Conservation (phyloP, 2,797 vertebrate genomes). For the Lutjanus campechanus region DNA sequence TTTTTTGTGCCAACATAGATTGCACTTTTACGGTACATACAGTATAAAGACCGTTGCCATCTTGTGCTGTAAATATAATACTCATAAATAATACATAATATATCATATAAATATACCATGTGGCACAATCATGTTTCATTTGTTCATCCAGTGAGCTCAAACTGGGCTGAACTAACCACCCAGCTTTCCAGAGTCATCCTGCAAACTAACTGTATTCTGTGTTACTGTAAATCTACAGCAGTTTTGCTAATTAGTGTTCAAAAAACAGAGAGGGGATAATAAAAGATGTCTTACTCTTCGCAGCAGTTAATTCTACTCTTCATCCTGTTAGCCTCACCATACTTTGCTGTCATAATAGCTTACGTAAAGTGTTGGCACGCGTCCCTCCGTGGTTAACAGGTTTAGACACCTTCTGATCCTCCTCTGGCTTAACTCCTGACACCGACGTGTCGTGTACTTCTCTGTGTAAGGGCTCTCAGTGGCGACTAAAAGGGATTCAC, state of each 20-base stretch:
- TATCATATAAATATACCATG: too few species aligned
- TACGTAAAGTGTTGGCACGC: conserved; percentile 64
- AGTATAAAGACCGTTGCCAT: too few species aligned
- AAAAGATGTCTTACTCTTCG: conserved; percentile 7
- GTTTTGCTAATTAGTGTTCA: conserved; percentile 30
- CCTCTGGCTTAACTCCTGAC: conserved; percentile 69
- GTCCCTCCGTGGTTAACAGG: conserved; percentile 68
- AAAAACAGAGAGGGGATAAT: conserved; percentile 14
- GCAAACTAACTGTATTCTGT: too few species aligned
- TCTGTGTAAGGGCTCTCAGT: conserved; percentile 37
- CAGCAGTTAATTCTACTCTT: conserved; percentile 24
- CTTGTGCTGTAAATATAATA: too few species aligned
- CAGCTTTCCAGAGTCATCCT: too few species aligned
- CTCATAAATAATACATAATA: too few species aligned
- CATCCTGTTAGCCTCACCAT: conserved; percentile 3
- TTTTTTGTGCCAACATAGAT: too few species aligned
- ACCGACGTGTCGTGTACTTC: conserved; percentile 38
- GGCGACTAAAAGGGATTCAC: conserved; percentile 65
- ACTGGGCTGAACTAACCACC: too few species aligned
- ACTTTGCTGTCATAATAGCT: conserved; percentile 59
- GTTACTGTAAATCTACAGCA: background rate
- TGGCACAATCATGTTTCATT: too few species aligned
- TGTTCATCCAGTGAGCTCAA: too few species aligned
- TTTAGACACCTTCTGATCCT: conserved; percentile 75
- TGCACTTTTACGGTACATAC: too few species aligned